A percentile compares a stretch with the other conserved stretches of the same genome.
Evolutionary conservation across 2,888 invertebrate genomes (phyloP).

Genomic region (Clepsis dumicolana): DNA sequence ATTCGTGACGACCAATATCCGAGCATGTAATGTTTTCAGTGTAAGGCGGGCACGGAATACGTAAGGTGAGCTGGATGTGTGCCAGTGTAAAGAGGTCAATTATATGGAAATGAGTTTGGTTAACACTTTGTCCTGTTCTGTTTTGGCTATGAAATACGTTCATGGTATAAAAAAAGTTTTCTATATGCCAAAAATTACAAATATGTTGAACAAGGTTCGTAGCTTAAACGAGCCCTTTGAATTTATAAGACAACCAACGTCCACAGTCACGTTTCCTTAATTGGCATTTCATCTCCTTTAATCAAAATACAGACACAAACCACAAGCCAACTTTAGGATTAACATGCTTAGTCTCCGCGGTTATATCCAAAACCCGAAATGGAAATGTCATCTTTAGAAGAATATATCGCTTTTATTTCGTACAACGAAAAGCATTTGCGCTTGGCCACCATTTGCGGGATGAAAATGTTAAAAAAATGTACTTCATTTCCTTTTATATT

Average conservation of each 20-base stretch:
- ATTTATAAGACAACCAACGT: neutral
- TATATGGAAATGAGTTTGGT: slow-evolving; percentile 28
- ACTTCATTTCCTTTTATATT: slow-evolving; percentile 24
- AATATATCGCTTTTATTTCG: slow-evolving; percentile 45
- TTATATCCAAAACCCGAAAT: slow-evolving; percentile 39
- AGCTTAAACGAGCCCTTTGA: too few species aligned
- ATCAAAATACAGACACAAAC: neutral
- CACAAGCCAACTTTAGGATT: slow-evolving; percentile 7
- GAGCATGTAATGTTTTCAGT: slow-evolving; percentile 55
- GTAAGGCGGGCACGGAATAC: slow-evolving; percentile 45
- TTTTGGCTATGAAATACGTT: neutral
- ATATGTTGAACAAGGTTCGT: too few species aligned
- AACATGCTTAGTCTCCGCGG: slow-evolving; percentile 9
- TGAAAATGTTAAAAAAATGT: slow-evolving; percentile 36
- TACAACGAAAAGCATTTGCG: slow-evolving; percentile 43
- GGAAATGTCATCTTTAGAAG: slow-evolving; percentile 47
- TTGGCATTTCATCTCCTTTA: too few species aligned
- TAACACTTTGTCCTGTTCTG: neutral
- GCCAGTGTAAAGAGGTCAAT: slow-evolving; percentile 26
- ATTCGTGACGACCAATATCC: slow-evolving; percentile 70
- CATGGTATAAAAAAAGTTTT: neutral
- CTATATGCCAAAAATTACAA: too few species aligned
- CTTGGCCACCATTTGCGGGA: slow-evolving; percentile 40
- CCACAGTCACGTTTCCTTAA: too few species aligned
- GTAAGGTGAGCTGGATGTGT: slow-evolving; percentile 6